Conservation (phyloP, 2,113 vertebrate species). For the human (Homo sapiens) region GRCh38 chr11:81890501-81891000, state of each 20-base stretch:
- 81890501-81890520: neutral
- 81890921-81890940: neutral
- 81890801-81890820: neutral
- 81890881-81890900: neutral
- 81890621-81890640: neutral
- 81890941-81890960: neutral
- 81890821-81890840: neutral
- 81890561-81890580: neutral
- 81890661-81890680: neutral
- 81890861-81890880: neutral
- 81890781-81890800: neutral
- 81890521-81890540: neutral
- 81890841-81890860: neutral
- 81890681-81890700: neutral
- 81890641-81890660: neutral
- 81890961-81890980: too few species aligned
- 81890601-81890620: neutral
- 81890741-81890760: neutral
- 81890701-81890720: neutral
- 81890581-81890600: neutral
- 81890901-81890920: neutral
- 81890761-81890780: neutral
- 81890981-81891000: too few species aligned
- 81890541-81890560: neutral
- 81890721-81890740: neutral